Percentiles rank a stretch among this genome's conserved stretches.
These are phyloP conservation scores for Oenanthe melanoleuca DNA, from an alignment of 2,113 vertebrate genomes.

Conservation along the genomic window DNA sequence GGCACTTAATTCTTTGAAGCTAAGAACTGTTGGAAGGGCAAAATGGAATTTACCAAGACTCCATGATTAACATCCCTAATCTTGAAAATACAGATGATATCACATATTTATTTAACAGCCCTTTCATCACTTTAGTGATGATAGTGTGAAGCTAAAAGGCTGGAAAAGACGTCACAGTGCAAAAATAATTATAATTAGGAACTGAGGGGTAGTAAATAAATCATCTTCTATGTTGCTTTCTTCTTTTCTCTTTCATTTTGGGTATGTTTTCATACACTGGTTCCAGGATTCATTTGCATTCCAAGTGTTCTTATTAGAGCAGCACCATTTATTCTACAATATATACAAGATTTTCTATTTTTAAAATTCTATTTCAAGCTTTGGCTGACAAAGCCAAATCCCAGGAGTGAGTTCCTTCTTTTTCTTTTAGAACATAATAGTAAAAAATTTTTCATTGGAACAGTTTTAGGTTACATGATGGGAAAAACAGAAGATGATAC, in stretches of 20 bases:
- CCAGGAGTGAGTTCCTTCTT: not conserved
- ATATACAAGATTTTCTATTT: constrained; percentile 64
- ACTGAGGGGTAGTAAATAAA: constrained; percentile 37
- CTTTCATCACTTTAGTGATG: constrained; percentile 14
- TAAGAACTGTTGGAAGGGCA: not conserved
- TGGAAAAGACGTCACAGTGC: not conserved
- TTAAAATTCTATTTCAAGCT: constrained; percentile 61
- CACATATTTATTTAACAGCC: constrained; percentile 20
- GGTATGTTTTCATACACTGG: not conserved
- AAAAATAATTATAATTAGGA: constrained; percentile 59
- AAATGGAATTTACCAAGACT: not conserved
- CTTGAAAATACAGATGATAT: not conserved
- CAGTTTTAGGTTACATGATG: constrained; percentile 25
- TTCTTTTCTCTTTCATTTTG: constrained; percentile 52
- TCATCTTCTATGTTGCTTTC: constrained; percentile 31
- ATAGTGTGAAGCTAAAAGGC: constrained; percentile 17
- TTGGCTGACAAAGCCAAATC: constrained; percentile 46
- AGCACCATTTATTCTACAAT: constrained; percentile 55
- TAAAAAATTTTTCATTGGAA: not conserved
- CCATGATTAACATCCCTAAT: not conserved
- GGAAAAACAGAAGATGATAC: not conserved
- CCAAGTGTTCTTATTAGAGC: constrained; percentile 34
- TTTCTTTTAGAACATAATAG: constrained; percentile 23
- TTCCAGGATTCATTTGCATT: constrained; percentile 45
- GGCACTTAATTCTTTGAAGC: not conserved